phyloP scores from a whole-genome alignment of 2,113 vertebrate genomes.

The Odocoileus virginianus region DNA sequence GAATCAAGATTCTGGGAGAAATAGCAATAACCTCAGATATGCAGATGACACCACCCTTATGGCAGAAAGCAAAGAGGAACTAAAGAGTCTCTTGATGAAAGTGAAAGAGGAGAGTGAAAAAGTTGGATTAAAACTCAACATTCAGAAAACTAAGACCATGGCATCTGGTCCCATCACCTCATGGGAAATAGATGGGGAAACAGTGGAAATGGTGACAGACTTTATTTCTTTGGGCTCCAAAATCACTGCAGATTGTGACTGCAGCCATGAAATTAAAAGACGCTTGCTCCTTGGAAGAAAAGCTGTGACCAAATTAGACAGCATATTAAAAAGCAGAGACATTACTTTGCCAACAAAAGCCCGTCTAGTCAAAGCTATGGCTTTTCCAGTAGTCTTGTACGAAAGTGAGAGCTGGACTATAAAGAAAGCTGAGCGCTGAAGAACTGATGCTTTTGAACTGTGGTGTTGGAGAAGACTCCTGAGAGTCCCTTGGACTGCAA shows the following conservation, averaged over 20 bases:
- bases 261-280: not conserved
- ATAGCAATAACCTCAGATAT: not conserved
- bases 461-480: not conserved
- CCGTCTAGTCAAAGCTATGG: not conserved
- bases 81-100: not conserved
- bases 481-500: not conserved
- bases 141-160: not conserved
- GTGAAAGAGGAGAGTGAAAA: not conserved
- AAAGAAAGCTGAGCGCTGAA: not conserved
- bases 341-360: not conserved
- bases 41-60: not conserved
- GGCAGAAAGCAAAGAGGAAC: not conserved
- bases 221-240: not conserved
- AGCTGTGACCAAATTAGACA: not conserved
- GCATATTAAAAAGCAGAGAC: not conserved
- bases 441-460: not conserved
- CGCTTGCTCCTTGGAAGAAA: not conserved
- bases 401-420: not conserved
- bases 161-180: not conserved
- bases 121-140: not conserved
- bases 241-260: not conserved
- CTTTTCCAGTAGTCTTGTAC: not conserved
- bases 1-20: not conserved
- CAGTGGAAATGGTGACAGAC: not conserved
- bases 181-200: not conserved